Evolutionary conservation across 2,888 invertebrate genomes (phyloP).

Genomic region (Ophioninae sp.): DNA sequence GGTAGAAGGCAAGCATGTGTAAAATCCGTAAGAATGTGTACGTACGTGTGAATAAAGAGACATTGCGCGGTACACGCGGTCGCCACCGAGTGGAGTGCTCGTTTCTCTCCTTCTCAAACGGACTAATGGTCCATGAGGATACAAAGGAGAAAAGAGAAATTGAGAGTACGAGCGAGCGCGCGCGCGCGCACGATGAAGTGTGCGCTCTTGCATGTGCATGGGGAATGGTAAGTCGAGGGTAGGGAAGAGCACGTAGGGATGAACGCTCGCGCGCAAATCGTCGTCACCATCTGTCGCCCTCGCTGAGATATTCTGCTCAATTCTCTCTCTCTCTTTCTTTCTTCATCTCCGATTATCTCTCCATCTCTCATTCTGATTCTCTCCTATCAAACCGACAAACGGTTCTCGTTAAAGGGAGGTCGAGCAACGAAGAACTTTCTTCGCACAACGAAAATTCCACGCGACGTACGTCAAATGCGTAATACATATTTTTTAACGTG

Average conservation of each 20-base stretch:
- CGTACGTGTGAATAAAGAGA: background rate
- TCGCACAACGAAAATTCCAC: conserved; percentile 36
- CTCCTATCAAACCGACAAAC: conserved; percentile 62
- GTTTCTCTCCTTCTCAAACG: conserved; percentile 53
- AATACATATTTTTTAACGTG: background rate
- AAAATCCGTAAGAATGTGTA: background rate
- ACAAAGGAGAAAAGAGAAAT: conserved; percentile 56
- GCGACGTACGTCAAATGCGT: conserved; percentile 1
- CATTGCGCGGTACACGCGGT: conserved; percentile 24
- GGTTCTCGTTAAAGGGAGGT: conserved; percentile 67
- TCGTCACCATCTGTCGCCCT: conserved; percentile 63
- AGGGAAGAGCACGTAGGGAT: conserved; percentile 40
- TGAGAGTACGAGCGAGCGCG: too few relatives aligned
- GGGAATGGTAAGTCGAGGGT: conserved; percentile 39
- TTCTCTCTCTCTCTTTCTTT: conserved; percentile 16
- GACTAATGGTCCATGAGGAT: conserved; percentile 62
- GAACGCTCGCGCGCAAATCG: conserved; percentile 61
- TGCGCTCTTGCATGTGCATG: conserved; percentile 12
- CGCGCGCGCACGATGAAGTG: conserved; percentile 34
- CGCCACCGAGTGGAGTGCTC: conserved; percentile 33
- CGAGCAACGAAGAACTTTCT: conserved; percentile 54
- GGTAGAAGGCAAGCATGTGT: conserved; percentile 18
- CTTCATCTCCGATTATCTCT: conserved; percentile 1
- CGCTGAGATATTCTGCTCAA: conserved; percentile 47
- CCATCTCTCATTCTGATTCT: conserved; percentile 14